Evolutionary conservation across 2,113 vertebrate genomes (phyloP).

Genomic region (Rutilus rutilus): DNA sequence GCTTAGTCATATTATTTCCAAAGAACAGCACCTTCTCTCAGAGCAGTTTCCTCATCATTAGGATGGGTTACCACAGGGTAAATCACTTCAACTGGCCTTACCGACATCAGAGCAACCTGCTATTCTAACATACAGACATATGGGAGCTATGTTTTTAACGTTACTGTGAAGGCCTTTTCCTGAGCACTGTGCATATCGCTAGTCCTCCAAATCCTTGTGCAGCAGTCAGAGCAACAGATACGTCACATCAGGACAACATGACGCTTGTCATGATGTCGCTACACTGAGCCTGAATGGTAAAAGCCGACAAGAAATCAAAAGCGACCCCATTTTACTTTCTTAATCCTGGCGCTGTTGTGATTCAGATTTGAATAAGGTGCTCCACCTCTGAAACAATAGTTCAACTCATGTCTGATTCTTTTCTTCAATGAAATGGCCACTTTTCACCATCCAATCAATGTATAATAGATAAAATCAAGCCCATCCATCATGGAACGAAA

Average conservation of each 20-base stretch:
- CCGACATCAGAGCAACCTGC: neutral
- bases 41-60: neutral
- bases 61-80: constrained; percentile 11
- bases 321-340: neutral
- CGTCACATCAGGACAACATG: neutral
- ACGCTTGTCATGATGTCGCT: neutral
- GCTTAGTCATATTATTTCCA: neutral
- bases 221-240: neutral
- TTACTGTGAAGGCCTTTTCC: constrained; percentile 1
- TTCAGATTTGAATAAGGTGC: neutral
- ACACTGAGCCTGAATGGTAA: neutral
- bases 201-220: constrained; percentile 9
- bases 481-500: neutral
- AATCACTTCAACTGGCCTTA: neutral
- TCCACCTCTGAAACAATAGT: neutral
- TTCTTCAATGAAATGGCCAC: neutral
- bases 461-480: neutral
- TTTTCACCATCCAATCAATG: neutral
- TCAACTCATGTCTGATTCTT: no score
- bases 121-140: neutral
- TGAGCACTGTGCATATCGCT: neutral
- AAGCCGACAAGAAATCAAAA: constrained; percentile 4
- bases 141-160: neutral
- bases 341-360: neutral
- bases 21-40: constrained; percentile 8